phyloP scores from a whole-genome alignment of 2,113 vertebrate genomes.

The Gymnobelideus leadbeateri region DNA sequence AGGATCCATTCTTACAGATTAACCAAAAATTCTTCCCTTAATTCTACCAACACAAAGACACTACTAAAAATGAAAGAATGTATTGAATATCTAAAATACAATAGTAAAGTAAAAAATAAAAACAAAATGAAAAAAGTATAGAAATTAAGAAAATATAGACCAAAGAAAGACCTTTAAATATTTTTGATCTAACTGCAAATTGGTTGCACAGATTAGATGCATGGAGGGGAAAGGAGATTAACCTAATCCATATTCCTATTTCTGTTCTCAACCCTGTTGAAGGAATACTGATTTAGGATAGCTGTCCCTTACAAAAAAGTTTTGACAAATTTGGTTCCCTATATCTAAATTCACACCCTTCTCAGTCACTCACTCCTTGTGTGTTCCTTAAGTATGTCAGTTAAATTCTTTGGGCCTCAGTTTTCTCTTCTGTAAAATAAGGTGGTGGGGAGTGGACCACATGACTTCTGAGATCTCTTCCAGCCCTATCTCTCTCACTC shows the following conservation, averaged over 20 bases:
- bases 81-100: not conserved
- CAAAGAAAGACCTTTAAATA: not conserved
- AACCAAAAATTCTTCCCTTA: not conserved
- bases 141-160: not conserved
- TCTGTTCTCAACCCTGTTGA: not conserved
- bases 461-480: not conserved
- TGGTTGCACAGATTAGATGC: not conserved
- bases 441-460: too few species aligned
- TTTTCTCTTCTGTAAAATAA: not conserved
- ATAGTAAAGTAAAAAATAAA: not conserved
- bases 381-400: not conserved
- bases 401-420: not conserved
- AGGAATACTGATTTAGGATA: not conserved
- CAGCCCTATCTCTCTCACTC: not conserved
- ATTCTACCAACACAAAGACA: not conserved
- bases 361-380: not conserved
- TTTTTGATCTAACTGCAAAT: not conserved
- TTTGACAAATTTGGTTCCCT: not conserved
- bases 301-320: not conserved
- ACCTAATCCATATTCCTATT: not conserved
- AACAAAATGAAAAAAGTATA: not conserved
- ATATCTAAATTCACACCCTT: not conserved
- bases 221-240: fast-evolving
- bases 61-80: not conserved
- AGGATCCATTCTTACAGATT: not conserved